These are phyloP conservation scores for Caenorhabditis remanei DNA, from an alignment of 1,140 invertebrate species.

Conservation along the genomic window DNA sequence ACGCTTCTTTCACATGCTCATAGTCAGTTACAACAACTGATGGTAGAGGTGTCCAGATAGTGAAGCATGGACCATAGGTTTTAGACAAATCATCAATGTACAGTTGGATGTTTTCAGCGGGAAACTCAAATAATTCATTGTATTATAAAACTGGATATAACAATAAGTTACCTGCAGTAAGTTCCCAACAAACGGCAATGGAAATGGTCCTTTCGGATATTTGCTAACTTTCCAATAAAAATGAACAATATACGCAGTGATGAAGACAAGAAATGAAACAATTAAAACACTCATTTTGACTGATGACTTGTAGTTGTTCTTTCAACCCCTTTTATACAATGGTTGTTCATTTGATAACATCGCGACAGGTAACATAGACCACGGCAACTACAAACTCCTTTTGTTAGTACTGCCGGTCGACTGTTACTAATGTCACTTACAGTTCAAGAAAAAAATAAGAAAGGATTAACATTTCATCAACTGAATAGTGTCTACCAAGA, in stretches of 20 bases:
- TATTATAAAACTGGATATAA: not conserved
- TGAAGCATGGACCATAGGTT: conserved; percentile 38
- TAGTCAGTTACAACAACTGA: conserved; percentile 11
- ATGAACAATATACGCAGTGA: conserved; percentile 21
- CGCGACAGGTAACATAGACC: not conserved
- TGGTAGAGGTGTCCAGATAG: conserved; percentile 7
- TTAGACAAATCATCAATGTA: not conserved
- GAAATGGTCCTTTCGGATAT: conserved; percentile 53
- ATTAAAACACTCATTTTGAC: conserved; percentile 20
- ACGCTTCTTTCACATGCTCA: conserved; percentile 46
- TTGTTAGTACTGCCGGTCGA: not conserved
- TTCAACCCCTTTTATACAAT: not conserved
- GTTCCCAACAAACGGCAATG: conserved; percentile 48
- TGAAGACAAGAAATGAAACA: not conserved
- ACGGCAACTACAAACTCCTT: not conserved
- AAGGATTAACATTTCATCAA: no score
- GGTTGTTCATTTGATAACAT: not conserved
- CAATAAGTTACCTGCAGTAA: not conserved
- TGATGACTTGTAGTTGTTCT: not conserved
- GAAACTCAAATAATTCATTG: not conserved
- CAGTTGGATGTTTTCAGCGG: not conserved
- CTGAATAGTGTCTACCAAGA: no score
- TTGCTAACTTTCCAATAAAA: conserved; percentile 52
- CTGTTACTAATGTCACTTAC: not conserved
- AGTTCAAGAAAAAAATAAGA: not conserved